Evolutionary conservation across 2,113 vertebrate genomes (phyloP).

Genomic region (rat (Rattus norvegicus)): GRCr8 NC_086020.1:129245501-129246000

Average conservation of each 20-base stretch:
- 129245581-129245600: background rate
- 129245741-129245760: background rate
- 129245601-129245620: background rate
- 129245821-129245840: slow-evolving; percentile 59
- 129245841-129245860: slow-evolving; percentile 70
- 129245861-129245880: slow-evolving; percentile 59
- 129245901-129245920: slow-evolving; percentile 64
- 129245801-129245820: slow-evolving; percentile 47
- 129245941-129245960: slow-evolving; percentile 60
- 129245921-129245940: slow-evolving; percentile 51
- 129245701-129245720: background rate
- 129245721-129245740: background rate
- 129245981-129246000: background rate
- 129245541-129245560: background rate
- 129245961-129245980: slow-evolving; percentile 51
- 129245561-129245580: background rate
- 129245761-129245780: background rate
- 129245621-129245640: background rate
- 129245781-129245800: slow-evolving; percentile 38
- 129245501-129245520: background rate
- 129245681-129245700: background rate
- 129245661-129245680: background rate
- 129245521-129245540: background rate
- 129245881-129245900: slow-evolving; percentile 51
- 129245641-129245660: background rate